phyloP scores from a whole-genome alignment of 2,113 vertebrate species.

The Erinaceus europaeus region DNA sequence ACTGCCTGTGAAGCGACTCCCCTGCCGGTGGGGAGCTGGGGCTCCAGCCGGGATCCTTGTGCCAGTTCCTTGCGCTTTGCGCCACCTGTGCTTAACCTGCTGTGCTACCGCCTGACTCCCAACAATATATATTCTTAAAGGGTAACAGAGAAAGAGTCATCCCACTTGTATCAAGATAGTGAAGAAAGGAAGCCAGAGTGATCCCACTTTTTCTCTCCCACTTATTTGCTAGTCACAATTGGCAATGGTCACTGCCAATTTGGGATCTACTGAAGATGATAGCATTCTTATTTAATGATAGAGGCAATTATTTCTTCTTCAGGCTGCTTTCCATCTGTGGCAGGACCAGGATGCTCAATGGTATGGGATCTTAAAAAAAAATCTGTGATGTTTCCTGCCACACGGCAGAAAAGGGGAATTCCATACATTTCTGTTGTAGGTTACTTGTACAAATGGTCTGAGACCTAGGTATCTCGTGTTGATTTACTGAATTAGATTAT shows the following conservation, averaged over 20 bases:
- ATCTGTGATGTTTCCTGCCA: not conserved
- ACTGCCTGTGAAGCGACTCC: too few relatives aligned
- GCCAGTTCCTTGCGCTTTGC: too few relatives aligned
- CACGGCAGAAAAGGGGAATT: not conserved
- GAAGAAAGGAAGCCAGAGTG: too few relatives aligned
- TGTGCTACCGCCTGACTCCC: too few relatives aligned
- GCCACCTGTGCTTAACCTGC: too few relatives aligned
- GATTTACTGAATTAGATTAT: not conserved
- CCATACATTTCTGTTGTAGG: too few relatives aligned
- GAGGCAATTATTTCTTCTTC: not conserved
- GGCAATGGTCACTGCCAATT: not conserved
- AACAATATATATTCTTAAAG: too few relatives aligned
- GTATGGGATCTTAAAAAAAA: not conserved
- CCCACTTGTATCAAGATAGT: too few relatives aligned
- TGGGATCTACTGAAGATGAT: not conserved
- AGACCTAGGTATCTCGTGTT: not conserved
- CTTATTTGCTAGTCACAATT: not conserved
- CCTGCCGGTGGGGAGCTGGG: too few relatives aligned
- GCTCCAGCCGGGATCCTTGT: too few relatives aligned
- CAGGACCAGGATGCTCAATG: not conserved
- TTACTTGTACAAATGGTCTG: not conserved
- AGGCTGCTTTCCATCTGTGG: not conserved
- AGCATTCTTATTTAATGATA: not conserved
- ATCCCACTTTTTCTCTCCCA: too few relatives aligned
- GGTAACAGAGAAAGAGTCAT: not conserved